Conservation (phyloP, 2,888 invertebrate genomes). For the Brenthis ino region DNA sequence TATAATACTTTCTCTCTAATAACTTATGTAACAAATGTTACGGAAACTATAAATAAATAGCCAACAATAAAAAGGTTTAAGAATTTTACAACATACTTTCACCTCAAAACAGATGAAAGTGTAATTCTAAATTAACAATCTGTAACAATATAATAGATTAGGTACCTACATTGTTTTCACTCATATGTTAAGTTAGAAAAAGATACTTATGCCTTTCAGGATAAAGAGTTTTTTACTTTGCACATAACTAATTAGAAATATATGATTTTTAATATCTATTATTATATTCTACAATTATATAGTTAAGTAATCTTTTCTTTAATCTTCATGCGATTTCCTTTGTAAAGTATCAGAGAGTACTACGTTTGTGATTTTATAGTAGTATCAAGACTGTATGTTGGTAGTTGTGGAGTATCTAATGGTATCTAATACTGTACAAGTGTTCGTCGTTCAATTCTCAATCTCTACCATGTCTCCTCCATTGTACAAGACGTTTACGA, state of each 20-base stretch:
- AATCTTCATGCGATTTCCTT: too few relatives aligned
- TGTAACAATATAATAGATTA: slow-evolving; percentile 55
- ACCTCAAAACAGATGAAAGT: slow-evolving; percentile 67
- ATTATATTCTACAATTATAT: slow-evolving; percentile 22
- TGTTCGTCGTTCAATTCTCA: too few relatives aligned
- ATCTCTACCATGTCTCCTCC: too few relatives aligned
- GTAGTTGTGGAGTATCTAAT: too few relatives aligned
- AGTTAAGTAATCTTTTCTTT: background rate
- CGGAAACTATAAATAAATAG: slow-evolving; percentile 16
- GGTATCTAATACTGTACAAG: too few relatives aligned
- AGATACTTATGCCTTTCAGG: background rate
- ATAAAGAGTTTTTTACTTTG: slow-evolving; percentile 10
- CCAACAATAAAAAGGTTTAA: slow-evolving; percentile 18
- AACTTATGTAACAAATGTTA: slow-evolving; percentile 26
- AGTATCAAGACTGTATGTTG: too few relatives aligned
- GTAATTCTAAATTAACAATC: slow-evolving; percentile 74
- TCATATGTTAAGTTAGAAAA: slow-evolving; percentile 5
- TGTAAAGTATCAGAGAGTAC: too few relatives aligned
- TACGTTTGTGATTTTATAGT: too few relatives aligned
- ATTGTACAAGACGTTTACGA: too few relatives aligned
- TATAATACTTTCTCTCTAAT: slow-evolving; percentile 20
- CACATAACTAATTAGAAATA: background rate
- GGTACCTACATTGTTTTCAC: slow-evolving; percentile 27
- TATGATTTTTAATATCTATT: background rate
- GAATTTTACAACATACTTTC: slow-evolving; percentile 54